A percentile compares a stretch with the other conserved stretches of the same genome.
Evolutionary conservation across 1,140 invertebrate genomes (phyloP).

Genomic region (Lethrus apterus): DNA sequence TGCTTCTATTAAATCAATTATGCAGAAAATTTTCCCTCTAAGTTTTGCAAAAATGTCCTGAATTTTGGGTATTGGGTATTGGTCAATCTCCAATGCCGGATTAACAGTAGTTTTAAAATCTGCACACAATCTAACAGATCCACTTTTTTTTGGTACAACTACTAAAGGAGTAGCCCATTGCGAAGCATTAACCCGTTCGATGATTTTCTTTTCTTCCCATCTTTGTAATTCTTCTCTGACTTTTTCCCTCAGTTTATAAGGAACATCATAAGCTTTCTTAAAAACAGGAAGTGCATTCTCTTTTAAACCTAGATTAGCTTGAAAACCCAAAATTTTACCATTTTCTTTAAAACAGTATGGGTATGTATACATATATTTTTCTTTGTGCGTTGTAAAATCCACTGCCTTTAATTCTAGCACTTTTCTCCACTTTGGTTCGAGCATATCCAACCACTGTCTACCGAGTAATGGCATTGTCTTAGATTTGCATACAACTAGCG

Average conservation of each 20-base stretch:
- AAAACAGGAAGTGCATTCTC: constrained; percentile 5
- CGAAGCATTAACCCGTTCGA: constrained; percentile 17
- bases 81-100: constrained; percentile 12
- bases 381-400: too few species aligned
- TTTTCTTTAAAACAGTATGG: too few species aligned
- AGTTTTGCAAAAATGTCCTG: constrained; percentile 14
- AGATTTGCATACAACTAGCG: too few species aligned
- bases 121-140: constrained; percentile 19
- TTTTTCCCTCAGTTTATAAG: constrained; percentile 1
- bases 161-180: constrained; percentile 24
- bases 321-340: constrained; percentile 7
- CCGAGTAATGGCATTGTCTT: too few species aligned
- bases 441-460: too few species aligned
- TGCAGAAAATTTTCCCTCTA: constrained; percentile 12
- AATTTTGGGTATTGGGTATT: constrained; percentile 16
- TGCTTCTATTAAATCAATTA: constrained; percentile 3
- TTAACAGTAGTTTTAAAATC: constrained; percentile 20
- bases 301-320: constrained; percentile 6
- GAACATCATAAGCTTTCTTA: constrained; percentile 4
- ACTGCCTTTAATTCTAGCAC: too few species aligned
- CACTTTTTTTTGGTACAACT: constrained; percentile 17
- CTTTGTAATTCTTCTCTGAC: constrained; percentile 8
- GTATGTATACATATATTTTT: too few species aligned
- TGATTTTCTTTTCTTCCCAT: constrained; percentile 8
- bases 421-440: too few species aligned